A percentile compares a stretch with the other conserved stretches of the same genome.
These are phyloP conservation scores for Gryllus bimaculatus DNA, from an alignment of 1,140 invertebrate species.

Conservation along the genomic window DNA sequence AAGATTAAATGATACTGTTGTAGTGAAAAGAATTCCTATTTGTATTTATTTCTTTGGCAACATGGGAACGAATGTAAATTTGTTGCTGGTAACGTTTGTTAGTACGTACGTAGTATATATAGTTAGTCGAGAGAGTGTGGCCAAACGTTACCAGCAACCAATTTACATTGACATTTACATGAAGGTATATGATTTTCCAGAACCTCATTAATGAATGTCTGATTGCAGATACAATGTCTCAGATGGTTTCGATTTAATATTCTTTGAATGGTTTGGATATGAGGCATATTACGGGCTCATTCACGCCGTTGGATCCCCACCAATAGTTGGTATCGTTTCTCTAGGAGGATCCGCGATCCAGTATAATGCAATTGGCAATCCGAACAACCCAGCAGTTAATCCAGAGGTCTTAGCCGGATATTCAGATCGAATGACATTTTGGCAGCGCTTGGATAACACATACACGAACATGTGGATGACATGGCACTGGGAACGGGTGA, in stretches of 20 bases:
- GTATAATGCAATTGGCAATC: not conserved
- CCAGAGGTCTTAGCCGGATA: not conserved
- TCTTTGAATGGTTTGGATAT: not conserved
- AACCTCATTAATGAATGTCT: no score
- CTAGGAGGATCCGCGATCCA: not conserved
- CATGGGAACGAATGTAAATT: no score
- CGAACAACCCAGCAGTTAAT: not conserved
- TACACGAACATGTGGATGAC: not conserved
- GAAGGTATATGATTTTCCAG: no score
- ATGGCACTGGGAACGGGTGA: not conserved
- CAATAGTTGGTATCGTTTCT: not conserved
- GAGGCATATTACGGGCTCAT: not conserved
- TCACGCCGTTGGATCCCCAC: not conserved
- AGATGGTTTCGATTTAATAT: not conserved
- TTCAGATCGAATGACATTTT: not conserved
- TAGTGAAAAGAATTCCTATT: no score
- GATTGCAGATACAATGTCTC: no score
- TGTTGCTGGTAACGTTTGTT: no score
- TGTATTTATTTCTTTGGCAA: no score
- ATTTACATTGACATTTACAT: no score
- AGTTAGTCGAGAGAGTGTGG: no score
- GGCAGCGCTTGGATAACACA: not conserved
- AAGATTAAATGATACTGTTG: no score
- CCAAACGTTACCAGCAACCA: no score
- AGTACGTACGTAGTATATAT: no score